These are phyloP conservation scores for Sphecodes monilicornis DNA, from an alignment of 2,888 invertebrate genomes.

Conservation along the genomic window DNA sequence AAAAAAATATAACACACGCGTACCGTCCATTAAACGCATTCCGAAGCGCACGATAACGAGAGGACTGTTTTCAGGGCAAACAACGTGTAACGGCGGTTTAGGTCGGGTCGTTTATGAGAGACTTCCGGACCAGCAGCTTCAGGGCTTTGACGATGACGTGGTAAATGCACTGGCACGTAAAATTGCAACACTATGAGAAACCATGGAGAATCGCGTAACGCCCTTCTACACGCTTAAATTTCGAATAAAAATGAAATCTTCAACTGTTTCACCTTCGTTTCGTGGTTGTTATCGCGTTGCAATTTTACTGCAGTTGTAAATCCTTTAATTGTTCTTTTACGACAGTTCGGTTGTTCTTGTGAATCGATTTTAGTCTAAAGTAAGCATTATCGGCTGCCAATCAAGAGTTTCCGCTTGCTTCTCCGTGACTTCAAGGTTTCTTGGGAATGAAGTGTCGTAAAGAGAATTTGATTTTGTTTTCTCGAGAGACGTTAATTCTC, in stretches of 20 bases:
- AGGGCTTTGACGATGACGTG: constrained; percentile 95
- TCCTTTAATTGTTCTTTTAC: neutral
- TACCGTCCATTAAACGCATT: constrained; percentile 21
- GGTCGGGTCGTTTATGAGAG: constrained; percentile 95
- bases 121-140: constrained; percentile 94
- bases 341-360: neutral
- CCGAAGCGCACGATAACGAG: constrained; percentile 44
- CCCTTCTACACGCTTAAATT: neutral
- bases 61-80: constrained; percentile 88
- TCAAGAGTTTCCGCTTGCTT: neutral
- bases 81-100: constrained; percentile 95
- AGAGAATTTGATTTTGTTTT: neutral
- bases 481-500: neutral
- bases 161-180: constrained; percentile 83
- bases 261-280: neutral
- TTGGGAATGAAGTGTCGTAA: neutral
- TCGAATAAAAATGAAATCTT: neutral
- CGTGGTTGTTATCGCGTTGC: neutral
- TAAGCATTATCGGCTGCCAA: neutral
- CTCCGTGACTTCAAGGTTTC: neutral
- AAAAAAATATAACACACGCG: neutral
- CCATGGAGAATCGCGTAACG: neutral
- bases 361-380: neutral
- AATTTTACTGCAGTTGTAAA: neutral
- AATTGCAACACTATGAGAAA: neutral